Evolutionary conservation across 2,888 invertebrate genomes (phyloP), one percentile per base, ranked within the genome.

Genomic region (Chaetogeoica ovagalla): DNA sequence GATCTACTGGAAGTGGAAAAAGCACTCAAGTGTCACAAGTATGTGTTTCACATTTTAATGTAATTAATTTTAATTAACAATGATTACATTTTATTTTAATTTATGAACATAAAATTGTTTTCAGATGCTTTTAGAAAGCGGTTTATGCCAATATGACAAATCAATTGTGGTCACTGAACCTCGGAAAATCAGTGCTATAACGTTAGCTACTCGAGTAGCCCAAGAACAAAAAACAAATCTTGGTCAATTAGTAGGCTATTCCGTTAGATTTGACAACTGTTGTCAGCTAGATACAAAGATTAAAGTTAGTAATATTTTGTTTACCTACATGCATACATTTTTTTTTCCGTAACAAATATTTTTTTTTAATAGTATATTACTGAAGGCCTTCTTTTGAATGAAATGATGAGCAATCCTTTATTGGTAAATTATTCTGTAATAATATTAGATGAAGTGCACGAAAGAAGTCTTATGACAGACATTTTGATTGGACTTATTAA

Each of bases 1-100:
- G 98, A 3, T 98, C 99, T 86, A 97, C 98, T 4, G 98, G 98
- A 43, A 95, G 94, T 84, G 97, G 98, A 57, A 96, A 98, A 87
- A 96, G 96, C 85, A 98, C 97, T 0, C 97, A 97, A 88, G 91
- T 97, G 83, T 96, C 96, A 71, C 96, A 95, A 91, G 95, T 95
- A 87, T 87, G 88, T 86, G 77, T 3, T 48, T 48, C 6, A 43
- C 19, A 11, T n/a, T n/a, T n/a, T n/a, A n/a, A n/a, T n/a, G n/a
- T n/a, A n/a, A n/a, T n/a, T n/a, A n/a, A n/a, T n/a, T n/a, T n/a
- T n/a, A n/a, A n/a, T 43, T 9, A 43, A 43, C 1, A 43, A 43
- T 43, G 6, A 43, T 43, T 9, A 43, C 43, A 4, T 9, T 9
- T 43, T 43, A 43, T 9, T 9, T 5, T 43, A 43, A 43, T 9